A percentile compares a stretch with the other conserved stretches of the same genome.
Conservation (phyloP, 1,140 invertebrate species). For the Melitaea cinxia region DNA sequence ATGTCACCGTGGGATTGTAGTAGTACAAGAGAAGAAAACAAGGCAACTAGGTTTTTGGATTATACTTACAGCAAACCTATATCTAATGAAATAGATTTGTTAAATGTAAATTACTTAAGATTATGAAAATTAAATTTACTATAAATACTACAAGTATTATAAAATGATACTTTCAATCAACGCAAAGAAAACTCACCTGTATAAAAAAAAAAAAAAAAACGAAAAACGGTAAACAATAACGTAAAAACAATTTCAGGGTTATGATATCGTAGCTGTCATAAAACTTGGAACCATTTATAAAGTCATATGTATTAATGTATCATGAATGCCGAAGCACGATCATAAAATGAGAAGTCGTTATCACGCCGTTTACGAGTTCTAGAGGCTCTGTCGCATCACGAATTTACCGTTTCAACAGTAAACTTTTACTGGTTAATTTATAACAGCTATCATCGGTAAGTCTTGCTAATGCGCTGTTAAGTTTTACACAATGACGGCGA, state of each 20-base stretch:
- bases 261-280: slow-evolving; percentile 14
- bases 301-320: slow-evolving; percentile 31
- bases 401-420: slow-evolving; percentile 23
- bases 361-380: slow-evolving; percentile 26
- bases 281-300: slow-evolving; percentile 24
- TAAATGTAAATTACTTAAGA: too few relatives aligned
- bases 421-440: slow-evolving; percentile 25
- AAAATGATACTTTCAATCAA: too few relatives aligned
- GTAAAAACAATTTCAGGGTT: slow-evolving; percentile 20
- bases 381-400: slow-evolving; percentile 18
- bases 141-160: too few relatives aligned
- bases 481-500: not conserved
- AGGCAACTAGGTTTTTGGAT: too few relatives aligned
- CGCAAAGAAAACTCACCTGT: too few relatives aligned
- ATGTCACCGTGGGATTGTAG: too few relatives aligned
- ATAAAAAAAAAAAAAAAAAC: not conserved
- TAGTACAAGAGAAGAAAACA: too few relatives aligned
- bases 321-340: slow-evolving; percentile 23
- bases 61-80: too few relatives aligned
- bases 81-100: too few relatives aligned
- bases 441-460: slow-evolving; percentile 19
- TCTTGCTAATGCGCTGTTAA: slow-evolving; percentile 22
- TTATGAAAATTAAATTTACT: too few relatives aligned
- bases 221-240: not conserved
- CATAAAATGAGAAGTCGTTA: slow-evolving; percentile 28